A percentile compares a stretch with the other conserved stretches of the same genome.
Evolutionary conservation across 2,797 vertebrate genomes (phyloP).

Genomic region (Sebastes minor): DNA sequence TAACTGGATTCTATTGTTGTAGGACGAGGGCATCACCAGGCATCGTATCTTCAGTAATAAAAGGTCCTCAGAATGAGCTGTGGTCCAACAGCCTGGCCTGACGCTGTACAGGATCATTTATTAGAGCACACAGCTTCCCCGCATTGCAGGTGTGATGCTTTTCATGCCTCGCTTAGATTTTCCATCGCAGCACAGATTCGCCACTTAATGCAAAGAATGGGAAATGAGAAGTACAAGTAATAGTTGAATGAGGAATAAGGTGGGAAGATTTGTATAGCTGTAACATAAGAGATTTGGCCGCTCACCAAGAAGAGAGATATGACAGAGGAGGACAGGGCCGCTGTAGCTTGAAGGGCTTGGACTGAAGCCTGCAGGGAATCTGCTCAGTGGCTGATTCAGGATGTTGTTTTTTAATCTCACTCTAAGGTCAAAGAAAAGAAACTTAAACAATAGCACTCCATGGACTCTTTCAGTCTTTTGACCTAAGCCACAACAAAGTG

Average conservation of each 20-base stretch:
- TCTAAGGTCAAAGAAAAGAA: slow-evolving; percentile 39
- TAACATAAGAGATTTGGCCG: slow-evolving; percentile 42
- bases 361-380: slow-evolving; percentile 38
- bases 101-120: slow-evolving; percentile 58
- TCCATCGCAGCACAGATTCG: slow-evolving; percentile 10
- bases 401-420: slow-evolving; percentile 31
- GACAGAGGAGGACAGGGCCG: slow-evolving; percentile 25
- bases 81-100: slow-evolving; percentile 22
- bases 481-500: slow-evolving; percentile 30
- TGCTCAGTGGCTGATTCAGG: slow-evolving; percentile 24
- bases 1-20: slow-evolving; percentile 53
- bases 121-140: slow-evolving; percentile 45
- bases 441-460: slow-evolving; percentile 23
- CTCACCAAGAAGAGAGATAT: slow-evolving; percentile 38
- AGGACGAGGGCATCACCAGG: slow-evolving; percentile 38
- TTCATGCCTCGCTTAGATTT: slow-evolving; percentile 32
- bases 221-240: slow-evolving; percentile 15
- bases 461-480: neutral
- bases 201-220: slow-evolving; percentile 32
- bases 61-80: slow-evolving; percentile 40
- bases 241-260: slow-evolving; percentile 18
- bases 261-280: slow-evolving; percentile 28
- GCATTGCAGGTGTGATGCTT: slow-evolving; percentile 60
- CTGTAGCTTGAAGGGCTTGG: slow-evolving; percentile 60
- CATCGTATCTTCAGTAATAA: slow-evolving; percentile 56